Evolutionary conservation across 2,888 invertebrate species (phyloP), one percentile per base, ranked within the genome.

Genomic region (Erpobdella octoculata): DNA sequence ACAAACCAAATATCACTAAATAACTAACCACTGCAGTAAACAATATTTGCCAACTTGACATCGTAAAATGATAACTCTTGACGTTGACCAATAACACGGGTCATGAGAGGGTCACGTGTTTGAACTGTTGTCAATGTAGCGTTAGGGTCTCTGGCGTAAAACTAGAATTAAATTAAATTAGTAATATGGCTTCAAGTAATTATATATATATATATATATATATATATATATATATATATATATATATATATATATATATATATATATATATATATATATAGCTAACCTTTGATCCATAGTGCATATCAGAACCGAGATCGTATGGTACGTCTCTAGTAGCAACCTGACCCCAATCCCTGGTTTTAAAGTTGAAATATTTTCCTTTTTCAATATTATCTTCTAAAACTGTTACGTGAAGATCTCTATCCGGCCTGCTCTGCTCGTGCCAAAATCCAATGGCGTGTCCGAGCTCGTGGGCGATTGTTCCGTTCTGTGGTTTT

Each of bases 401-500:
- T 28, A 77, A 73, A 41, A 80, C 77, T 36, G 65, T 72, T 21
- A 82, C 74, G 72, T 79, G 76, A 5, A 76, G 75, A 70, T 80
- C 78, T 41, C 81, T 71, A 73, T 81, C 81, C 1, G 79, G 79
- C 6, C 82, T 76, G 5, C 79, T 79, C 75, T 81, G 81, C 73
- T 81, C 81, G 75, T 81, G 81, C 80, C 81, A 81, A 74, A 81
- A 80, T 0, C 81, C 81, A 6, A 81, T 77, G 36, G 78, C 79
- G 69, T 81, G 81, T 15, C 81, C 81, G 5, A 81, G 77, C 72
- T 81, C 81, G 70, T 81, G 81, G 0, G 80, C 77, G 41, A 81
- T 76, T 0, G 78, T 78, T 8, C 81, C 81, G 71, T 78, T 78
- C 80, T 81, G 76, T 25, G n/a, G n/a, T n/a, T n/a, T n/a, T n/a